These are phyloP conservation scores for Squalus acanthias DNA, from an alignment of 2,797 vertebrate species.

Conservation along the genomic window DNA sequence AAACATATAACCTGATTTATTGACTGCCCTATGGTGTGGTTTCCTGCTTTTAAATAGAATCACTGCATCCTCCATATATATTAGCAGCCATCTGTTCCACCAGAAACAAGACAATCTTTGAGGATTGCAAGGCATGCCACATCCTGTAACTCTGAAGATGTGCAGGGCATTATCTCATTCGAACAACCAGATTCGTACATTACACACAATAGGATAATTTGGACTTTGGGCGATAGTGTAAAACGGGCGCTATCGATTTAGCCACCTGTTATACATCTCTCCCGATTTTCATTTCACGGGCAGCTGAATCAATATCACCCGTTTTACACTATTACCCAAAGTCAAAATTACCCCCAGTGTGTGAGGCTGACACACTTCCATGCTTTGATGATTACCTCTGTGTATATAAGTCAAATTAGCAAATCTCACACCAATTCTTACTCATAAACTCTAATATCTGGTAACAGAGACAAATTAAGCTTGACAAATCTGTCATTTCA, in stretches of 20 bases:
- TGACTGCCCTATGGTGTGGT: neutral
- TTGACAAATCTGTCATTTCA: neutral
- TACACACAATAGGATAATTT: neutral
- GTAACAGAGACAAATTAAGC: neutral
- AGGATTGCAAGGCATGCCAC: neutral
- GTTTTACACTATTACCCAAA: neutral
- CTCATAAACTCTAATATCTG: neutral
- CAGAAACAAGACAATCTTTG: neutral
- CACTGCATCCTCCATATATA: neutral
- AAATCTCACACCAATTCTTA: neutral
- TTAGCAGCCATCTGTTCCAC: neutral
- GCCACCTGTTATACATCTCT: neutral
- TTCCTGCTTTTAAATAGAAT: neutral
- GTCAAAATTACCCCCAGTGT: neutral
- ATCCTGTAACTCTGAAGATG: neutral
- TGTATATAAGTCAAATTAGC: neutral
- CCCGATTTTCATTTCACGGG: neutral
- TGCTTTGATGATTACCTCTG: neutral
- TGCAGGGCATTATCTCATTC: neutral
- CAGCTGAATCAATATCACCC: neutral
- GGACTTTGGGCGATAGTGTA: neutral
- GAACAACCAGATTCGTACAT: neutral
- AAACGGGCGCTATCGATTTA: neutral
- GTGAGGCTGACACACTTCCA: neutral
- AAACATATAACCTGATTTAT: neutral